phyloP scores from a whole-genome alignment of 2,113 vertebrate species.

The Aythya baeri region DNA sequence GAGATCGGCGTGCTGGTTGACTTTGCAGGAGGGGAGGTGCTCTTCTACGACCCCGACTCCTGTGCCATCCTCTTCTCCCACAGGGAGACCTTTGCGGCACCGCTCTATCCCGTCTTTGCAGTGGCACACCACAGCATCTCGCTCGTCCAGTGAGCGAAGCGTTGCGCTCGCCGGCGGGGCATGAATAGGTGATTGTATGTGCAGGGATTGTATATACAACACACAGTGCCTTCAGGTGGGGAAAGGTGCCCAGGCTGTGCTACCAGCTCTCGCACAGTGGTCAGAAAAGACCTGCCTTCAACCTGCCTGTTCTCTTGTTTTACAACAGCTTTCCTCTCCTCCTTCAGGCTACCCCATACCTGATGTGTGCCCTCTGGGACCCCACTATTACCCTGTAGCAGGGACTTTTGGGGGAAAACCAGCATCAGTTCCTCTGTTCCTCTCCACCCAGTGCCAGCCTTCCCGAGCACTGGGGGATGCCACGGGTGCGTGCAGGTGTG shows the following conservation, averaged over 20 bases:
- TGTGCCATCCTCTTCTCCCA: constrained; percentile 79
- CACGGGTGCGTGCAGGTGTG: too few relatives aligned
- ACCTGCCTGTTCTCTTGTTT: background rate
- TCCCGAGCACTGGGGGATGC: background rate
- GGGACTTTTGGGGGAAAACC: background rate
- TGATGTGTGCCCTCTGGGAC: background rate
- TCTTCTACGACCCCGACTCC: constrained; percentile 86
- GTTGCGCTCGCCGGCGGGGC: accelerated
- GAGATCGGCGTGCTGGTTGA: constrained; percentile 87
- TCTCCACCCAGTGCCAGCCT: background rate
- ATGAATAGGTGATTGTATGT: background rate
- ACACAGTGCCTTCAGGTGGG: accelerated
- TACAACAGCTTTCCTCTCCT: background rate
- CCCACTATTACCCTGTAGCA: background rate
- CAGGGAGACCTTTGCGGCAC: constrained; percentile 71
- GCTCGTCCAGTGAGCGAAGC: constrained; percentile 25
- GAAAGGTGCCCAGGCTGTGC: background rate
- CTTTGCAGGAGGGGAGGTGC: constrained; percentile 82
- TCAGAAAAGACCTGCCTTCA: background rate
- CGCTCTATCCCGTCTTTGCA: constrained; percentile 85
- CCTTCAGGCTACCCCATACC: accelerated
- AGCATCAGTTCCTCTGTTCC: background rate
- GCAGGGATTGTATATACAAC: background rate
- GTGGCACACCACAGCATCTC: constrained; percentile 87
- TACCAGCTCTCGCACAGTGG: background rate